phyloP scores from a whole-genome alignment of 1,140 invertebrate genomes.

The Olivierus martensii region DNA sequence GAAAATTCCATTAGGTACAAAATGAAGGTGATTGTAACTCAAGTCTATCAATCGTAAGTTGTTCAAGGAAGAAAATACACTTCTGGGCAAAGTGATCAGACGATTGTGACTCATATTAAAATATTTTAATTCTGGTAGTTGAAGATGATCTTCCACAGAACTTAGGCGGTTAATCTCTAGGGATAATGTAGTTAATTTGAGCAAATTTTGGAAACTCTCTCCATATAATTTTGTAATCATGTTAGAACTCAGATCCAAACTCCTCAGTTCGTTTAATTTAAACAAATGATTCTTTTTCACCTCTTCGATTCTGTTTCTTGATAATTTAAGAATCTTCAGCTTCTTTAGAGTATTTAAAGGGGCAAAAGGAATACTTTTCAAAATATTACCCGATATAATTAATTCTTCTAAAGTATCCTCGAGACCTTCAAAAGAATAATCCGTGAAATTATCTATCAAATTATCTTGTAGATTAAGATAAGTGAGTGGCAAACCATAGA shows the following conservation, averaged over 20 bases:
- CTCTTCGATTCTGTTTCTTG: constrained; percentile 62
- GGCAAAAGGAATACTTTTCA: constrained; percentile 62
- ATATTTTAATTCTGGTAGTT: constrained; percentile 50
- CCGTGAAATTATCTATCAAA: constrained; percentile 45
- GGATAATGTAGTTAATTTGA: constrained; percentile 58
- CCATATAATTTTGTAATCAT: constrained; percentile 55
- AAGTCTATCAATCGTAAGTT: constrained; percentile 64
- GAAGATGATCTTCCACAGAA: constrained; percentile 56
- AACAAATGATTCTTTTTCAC: constrained; percentile 53
- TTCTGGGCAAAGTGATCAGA: constrained; percentile 35
- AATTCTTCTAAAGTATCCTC: constrained; percentile 65
- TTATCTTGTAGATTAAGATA: constrained; percentile 75
- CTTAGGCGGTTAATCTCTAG: constrained; percentile 67
- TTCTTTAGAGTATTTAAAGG: constrained; percentile 57
- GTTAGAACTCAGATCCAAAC: constrained; percentile 73
- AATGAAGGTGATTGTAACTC: constrained; percentile 73
- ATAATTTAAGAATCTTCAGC: constrained; percentile 54
- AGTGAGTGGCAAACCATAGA: constrained; percentile 62
- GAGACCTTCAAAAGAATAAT: constrained; percentile 66
- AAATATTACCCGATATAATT: constrained; percentile 69
- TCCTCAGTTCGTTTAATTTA: constrained; percentile 50
- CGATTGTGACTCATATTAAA: constrained; percentile 78
- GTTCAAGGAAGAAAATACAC: constrained; percentile 54
- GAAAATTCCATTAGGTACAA: constrained; percentile 59
- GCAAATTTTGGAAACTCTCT: constrained; percentile 61